phyloP scores from a whole-genome alignment of 2,113 vertebrate genomes.

The Ameiurus melas region DNA sequence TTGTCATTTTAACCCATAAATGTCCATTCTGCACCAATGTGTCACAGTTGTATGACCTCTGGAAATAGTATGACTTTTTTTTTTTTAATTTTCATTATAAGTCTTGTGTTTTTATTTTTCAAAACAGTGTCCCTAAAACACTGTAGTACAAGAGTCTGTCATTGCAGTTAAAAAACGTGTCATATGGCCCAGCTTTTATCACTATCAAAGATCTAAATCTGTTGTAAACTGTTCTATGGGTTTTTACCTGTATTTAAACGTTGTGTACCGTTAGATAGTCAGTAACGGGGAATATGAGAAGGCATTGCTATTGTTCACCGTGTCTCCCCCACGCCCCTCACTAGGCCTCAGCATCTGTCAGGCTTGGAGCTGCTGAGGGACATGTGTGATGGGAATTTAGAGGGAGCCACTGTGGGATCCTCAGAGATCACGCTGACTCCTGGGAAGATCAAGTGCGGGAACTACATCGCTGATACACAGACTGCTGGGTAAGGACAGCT shows the following conservation, averaged over 20 bases:
- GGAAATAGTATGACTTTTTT: background rate
- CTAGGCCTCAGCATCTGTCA: slow-evolving; percentile 91
- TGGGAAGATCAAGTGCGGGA: slow-evolving; percentile 86
- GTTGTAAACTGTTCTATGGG: background rate
- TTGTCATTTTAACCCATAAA: background rate
- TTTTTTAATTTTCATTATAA: no score
- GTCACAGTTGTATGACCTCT: background rate
- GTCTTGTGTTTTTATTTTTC: no score
- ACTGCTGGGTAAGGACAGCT: slow-evolving; percentile 81
- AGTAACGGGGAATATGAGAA: background rate
- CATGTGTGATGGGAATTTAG: slow-evolving; percentile 85
- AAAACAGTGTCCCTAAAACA: no score
- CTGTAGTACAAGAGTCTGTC: background rate
- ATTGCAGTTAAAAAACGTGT: background rate
- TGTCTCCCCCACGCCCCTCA: slow-evolving; percentile 24
- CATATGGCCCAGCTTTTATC: background rate
- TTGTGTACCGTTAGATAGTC: background rate
- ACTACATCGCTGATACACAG: slow-evolving; percentile 85
- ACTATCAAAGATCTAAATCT: no score
- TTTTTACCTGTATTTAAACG: no score
- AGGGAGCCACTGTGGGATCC: slow-evolving; percentile 86
- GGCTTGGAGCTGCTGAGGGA: slow-evolving; percentile 88
- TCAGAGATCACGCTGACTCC: slow-evolving; percentile 86
- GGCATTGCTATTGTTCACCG: slow-evolving; percentile 55
- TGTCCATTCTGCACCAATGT: background rate